phyloP scores from a whole-genome alignment of 2,113 vertebrate genomes.

The Aptenodytes patagonicus region DNA sequence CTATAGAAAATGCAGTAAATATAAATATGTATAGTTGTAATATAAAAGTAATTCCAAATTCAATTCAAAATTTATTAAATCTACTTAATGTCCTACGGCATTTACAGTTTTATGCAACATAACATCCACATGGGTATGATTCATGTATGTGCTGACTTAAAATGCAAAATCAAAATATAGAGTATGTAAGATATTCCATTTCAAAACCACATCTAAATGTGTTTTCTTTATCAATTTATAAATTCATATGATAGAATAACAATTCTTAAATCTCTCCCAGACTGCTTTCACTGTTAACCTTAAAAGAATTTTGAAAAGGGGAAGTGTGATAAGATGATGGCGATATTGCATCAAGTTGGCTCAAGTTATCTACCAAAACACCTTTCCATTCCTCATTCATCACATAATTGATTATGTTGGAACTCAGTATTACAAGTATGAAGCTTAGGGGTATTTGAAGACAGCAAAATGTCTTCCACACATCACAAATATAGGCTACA shows the following conservation, averaged over 20 bases:
- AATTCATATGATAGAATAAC: not conserved
- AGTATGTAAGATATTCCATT: not conserved
- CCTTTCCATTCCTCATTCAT: not conserved
- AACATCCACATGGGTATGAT: not conserved
- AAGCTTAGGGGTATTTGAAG: not conserved
- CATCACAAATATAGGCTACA: not conserved
- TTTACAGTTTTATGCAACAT: not conserved
- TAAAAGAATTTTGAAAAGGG: not conserved
- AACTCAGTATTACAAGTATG: not conserved
- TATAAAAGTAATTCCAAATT: not conserved
- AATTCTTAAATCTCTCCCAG: not conserved
- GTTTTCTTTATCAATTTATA: not conserved
- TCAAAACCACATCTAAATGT: not conserved
- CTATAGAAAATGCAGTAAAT: not conserved
- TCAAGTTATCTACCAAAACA: not conserved
- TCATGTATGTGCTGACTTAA: not conserved
- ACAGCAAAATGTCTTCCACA: not conserved
- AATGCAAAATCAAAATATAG: not conserved
- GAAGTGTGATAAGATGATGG: not conserved
- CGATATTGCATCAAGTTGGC: rapidly evolving
- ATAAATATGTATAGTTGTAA: not conserved
- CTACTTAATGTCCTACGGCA: not conserved
- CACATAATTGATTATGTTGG: not conserved
- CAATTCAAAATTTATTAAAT: not conserved
- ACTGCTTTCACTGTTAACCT: not conserved